Evolutionary conservation across 2,113 vertebrate species (phyloP), one percentile per base, ranked within the genome.

Genomic region (Paramisgurnus dabryanus): DNA sequence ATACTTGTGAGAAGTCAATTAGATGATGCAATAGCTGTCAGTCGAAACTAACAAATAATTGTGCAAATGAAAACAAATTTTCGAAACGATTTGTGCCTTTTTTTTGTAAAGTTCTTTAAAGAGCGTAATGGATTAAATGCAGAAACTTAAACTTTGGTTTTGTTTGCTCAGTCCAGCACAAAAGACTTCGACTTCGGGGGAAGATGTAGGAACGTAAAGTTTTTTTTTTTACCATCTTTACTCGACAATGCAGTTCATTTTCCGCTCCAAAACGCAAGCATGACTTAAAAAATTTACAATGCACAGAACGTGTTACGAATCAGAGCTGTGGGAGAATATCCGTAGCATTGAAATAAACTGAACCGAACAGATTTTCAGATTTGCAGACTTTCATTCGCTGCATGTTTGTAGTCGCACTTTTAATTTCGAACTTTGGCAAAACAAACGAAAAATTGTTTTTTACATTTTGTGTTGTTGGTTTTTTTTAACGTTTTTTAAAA

Each of bases 371-470:
- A 45, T 41, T 70, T 69, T 39, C 68, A 45, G 49, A 60, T 17
- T 41, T 70, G 22, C 47, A 43, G 4, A 17, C 4, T 34, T 34
- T 40, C n/a, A 53, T 41, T 43, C 27, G 34, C 65, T 49, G 71
- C 66, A 80, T 68, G 72, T 85, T 75, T 55, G 72, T 77, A 72
- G 78, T 73, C 82, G 83, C 83, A 85, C 83, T 82, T 81, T 79
- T 61, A 18, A 13, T 68, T 80, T 41, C 63, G 12, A 60, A n/a
- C 34, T 70, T 75, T 78, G 43, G 12, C 13, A 13, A 40, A 57
- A 77, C 43, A 69, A 75, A 43, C 6, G 13, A 13, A 43, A 41
- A 45, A 11, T 7, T 49, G 34, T 9, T 43, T 43, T 40, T 49
- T 34, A 2, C 5, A 45, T 64, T 39, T 69, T n/a, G 15, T 3